Evolutionary conservation across 2,113 vertebrate species (phyloP).

Genomic region (Trachemys scripta): DNA sequence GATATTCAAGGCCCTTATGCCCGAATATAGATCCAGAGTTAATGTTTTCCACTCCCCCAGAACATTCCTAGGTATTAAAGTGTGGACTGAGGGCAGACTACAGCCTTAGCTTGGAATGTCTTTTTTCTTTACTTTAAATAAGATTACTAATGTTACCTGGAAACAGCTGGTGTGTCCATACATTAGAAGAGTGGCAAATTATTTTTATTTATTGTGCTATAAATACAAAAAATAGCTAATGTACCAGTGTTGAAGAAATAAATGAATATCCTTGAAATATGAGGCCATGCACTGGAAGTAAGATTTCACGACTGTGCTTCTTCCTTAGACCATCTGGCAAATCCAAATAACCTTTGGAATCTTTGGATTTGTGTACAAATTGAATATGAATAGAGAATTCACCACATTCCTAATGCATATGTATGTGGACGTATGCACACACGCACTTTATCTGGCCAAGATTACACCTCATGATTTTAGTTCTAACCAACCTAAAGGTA

Average conservation of each 20-base stretch:
- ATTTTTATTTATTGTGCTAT: not conserved
- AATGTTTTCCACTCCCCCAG: not conserved
- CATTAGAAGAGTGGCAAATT: not conserved
- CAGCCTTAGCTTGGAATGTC: not conserved
- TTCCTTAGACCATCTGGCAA: not conserved
- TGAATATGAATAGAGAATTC: not conserved
- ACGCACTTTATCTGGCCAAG: not conserved
- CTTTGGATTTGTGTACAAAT: fast-evolving
- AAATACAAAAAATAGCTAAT: not conserved
- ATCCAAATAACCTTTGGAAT: not conserved
- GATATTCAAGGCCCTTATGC: not conserved
- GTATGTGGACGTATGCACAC: not conserved
- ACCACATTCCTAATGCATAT: not conserved
- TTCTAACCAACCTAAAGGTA: not conserved
- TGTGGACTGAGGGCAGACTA: not conserved
- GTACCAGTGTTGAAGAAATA: not conserved
- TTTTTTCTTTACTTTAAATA: not conserved
- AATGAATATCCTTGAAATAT: not conserved
- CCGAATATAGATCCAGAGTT: not conserved
- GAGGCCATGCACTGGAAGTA: not conserved
- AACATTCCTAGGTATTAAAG: not conserved
- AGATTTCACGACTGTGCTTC: not conserved
- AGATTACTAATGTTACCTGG: not conserved
- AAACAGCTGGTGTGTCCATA: fast-evolving
- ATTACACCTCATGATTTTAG: not conserved